phyloP scores from a whole-genome alignment of 2,888 invertebrate genomes.

The Tigriopus californicus region DNA sequence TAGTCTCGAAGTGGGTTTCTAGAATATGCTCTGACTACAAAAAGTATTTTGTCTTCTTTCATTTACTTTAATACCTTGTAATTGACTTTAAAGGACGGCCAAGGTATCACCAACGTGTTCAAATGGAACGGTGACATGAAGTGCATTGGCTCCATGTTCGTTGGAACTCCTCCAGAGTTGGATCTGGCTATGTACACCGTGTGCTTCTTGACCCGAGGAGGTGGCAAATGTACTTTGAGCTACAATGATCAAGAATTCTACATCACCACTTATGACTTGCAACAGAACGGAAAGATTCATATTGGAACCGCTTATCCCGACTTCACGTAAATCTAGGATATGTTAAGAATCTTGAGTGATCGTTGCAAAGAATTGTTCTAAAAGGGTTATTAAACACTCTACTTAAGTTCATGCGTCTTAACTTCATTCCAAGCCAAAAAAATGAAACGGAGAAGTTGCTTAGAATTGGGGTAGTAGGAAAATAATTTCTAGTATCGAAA shows the following conservation, averaged over 20 bases:
- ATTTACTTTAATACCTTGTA: background rate
- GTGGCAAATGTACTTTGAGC: constrained; percentile 50
- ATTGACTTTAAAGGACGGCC: constrained; percentile 14
- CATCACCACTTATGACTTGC: constrained; percentile 51
- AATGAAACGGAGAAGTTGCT: no score
- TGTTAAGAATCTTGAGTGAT: constrained; percentile 16
- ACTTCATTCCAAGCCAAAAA: no score
- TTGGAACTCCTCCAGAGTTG: constrained; percentile 73
- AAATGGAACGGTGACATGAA: constrained; percentile 49
- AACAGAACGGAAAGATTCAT: constrained; percentile 52
- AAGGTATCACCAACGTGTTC: constrained; percentile 20
- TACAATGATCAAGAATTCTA: constrained; percentile 48
- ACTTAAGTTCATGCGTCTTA: background rate
- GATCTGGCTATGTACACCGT: constrained; percentile 76
- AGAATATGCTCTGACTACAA: background rate
- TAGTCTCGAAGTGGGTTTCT: no score
- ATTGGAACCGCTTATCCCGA: constrained; percentile 59
- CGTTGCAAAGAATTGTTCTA: background rate
- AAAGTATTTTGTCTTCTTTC: background rate
- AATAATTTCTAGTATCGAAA: no score
- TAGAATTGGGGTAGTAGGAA: no score
- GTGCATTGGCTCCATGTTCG: constrained; percentile 54
- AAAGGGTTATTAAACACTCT: background rate
- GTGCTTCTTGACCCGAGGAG: constrained; percentile 58
- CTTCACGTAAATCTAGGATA: background rate